phyloP scores from a whole-genome alignment of 1,140 invertebrate species.

The Lepidurus apus region DNA sequence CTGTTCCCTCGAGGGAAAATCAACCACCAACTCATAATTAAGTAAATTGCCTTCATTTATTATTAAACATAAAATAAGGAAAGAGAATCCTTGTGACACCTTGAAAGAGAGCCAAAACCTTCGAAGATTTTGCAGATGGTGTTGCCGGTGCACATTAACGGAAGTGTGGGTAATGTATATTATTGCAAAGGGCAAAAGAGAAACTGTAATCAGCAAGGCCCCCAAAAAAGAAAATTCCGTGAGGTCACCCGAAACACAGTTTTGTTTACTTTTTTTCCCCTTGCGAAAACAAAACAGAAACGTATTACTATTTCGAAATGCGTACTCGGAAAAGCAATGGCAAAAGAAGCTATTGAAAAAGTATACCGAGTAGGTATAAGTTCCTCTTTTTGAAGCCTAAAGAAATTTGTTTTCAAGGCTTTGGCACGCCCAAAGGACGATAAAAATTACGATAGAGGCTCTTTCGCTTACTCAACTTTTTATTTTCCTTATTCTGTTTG shows the following conservation, averaged over 20 bases:
- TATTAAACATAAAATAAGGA: neutral
- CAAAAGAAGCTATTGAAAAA: too few relatives aligned
- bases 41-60: too few relatives aligned
- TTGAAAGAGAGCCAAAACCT: neutral
- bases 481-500: neutral
- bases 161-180: neutral
- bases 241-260: neutral
- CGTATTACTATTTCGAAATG: neutral
- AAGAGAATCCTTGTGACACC: neutral
- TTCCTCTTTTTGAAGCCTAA: neutral
- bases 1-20: too few relatives aligned
- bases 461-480: neutral
- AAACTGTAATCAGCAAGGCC: constrained; percentile 1
- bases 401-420: neutral
- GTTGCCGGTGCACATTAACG: neutral
- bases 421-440: neutral
- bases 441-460: neutral
- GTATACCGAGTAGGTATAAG: too few relatives aligned
- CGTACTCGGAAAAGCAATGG: too few relatives aligned
- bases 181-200: neutral
- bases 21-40: too few relatives aligned
- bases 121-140: neutral
- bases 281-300: neutral
- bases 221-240: neutral
- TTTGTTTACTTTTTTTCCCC: neutral